Evolutionary conservation across 2,113 vertebrate genomes (phyloP), one percentile per base, ranked within the genome.

Genomic region (Nothobranchius furzeri): DNA sequence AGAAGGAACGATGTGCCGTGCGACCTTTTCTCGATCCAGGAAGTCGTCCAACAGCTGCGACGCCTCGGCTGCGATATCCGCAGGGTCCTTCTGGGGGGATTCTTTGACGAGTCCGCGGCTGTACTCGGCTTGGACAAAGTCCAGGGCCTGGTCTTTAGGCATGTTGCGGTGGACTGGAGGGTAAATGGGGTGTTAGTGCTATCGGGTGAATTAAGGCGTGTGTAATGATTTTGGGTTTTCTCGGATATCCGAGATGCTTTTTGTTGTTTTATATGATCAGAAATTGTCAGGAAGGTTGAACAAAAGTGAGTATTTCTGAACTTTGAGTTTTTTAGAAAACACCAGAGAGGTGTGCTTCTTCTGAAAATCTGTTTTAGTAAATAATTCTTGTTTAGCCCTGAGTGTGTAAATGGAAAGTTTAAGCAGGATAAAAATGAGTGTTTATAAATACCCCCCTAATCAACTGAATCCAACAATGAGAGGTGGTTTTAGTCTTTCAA

Each of bases 91-190:
- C 10, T 81, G 76, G 1, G 88, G 80, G 20, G 50, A 60, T 50
- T 90, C 87, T 58, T 90, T 86, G 54, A 37, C n/a, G 2, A 85
- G 85, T n/a, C 85, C 46, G 3, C 78, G 92, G 64, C 87, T 82
- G 71, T 91, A 88, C 85, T 93, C 92, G 11, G 87, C 76, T 52
- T 78, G 81, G 56, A 88, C 50, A 55, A 95, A 85, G 76, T 90
- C 81, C 90, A 93, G 72, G n/a, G 91, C 92, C 74, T 93, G 92
- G 68, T 96, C 92, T 88, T 93, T 91, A 62, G 92, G 90, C 92
- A 93, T 83, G 68, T 92, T 91, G 69, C 77, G 83, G 77, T 91
- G 86, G 76, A 92, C 93, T 90, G 78, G 47, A 72, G 65, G 85
- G 64, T 83, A 79, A 74, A 87, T 62, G 83, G 68, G 79, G 74